Base-by-base conservation (phyloP, 2,888 invertebrate genomes). In the Amblyjoppa proteus region DNA sequence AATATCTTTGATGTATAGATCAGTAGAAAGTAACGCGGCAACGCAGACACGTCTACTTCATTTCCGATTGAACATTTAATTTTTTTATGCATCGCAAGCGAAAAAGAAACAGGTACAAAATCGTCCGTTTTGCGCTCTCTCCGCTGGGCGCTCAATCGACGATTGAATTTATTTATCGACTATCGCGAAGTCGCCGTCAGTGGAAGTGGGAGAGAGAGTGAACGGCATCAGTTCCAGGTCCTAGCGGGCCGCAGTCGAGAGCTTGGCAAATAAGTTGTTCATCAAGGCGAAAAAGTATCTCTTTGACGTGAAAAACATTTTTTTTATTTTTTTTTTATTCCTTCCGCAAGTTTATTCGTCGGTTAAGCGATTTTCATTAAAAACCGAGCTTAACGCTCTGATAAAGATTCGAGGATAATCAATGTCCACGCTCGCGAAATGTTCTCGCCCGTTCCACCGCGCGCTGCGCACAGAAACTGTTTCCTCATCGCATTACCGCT, bases 271-370 rank as follows among this genome's bases (percentile, higher is more conserved):
- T 58, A 58, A 20, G 25, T 74, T 58, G 25, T 74, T 41, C 7
- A 74, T 56, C 41, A 58, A 20, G 25, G 56, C 56, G 25, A 56
- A 25, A 71, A 58, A 16, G 58, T 28, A 16, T 58, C 58, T 41
- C 58, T 74, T 74, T 58, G 73, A 45, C 38, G 45, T 41, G 73
- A 58, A 31, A 58, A 34, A 61, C 16, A 16, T 56, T 56, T 56
- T 25, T 56, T 25, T 25, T 20, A 16, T 56, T 56, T 56, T 53
- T 20, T 53, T 53, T 53, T 53, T 7, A 3, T 56, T 25, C 25
- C 9, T 25, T 25, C 56, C 41, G 11, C 7, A 25, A n/a, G 56
- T 56, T 25, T 25, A 16, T 56, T 56, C 25, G 20, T 4, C 20
- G 56, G 56, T 41, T 56, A 56, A 56, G 25, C 25, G 9, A 25